Conservation (phyloP, 2,888 invertebrate genomes). For the Schrankia costaestrigalis region DNA sequence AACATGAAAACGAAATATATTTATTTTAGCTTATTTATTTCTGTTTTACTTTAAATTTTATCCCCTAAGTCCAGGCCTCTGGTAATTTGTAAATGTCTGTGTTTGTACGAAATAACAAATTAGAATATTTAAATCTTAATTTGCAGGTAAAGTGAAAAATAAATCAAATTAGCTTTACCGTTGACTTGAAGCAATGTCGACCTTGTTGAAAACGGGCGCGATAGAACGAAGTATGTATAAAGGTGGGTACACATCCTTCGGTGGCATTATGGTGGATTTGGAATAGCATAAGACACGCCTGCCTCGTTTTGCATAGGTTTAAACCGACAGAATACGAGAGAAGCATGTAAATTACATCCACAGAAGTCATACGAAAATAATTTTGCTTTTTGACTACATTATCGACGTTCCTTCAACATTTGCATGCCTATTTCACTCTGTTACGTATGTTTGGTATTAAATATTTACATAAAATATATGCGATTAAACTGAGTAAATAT, state of each 20-base stretch:
- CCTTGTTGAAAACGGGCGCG: conserved; percentile 22
- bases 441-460: conserved; percentile 6
- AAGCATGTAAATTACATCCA: conserved; percentile 27
- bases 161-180: conserved; percentile 55
- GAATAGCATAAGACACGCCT: conserved; percentile 17
- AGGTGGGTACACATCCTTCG: conserved; percentile 23
- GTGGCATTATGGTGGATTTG: conserved; percentile 11
- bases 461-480: conserved; percentile 3
- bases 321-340: conserved; percentile 24
- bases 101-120: conserved; percentile 48
- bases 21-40: too few relatives aligned
- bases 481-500: not conserved
- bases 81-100: too few relatives aligned
- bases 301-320: conserved; percentile 29
- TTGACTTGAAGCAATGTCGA: conserved; percentile 36
- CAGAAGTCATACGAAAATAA: conserved; percentile 23
- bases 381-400: conserved; percentile 27
- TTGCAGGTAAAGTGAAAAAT: conserved; percentile 48
- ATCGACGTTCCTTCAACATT: conserved; percentile 24
- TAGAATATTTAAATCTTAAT: conserved; percentile 47
- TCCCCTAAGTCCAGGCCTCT: too few relatives aligned
- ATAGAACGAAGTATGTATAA: conserved; percentile 27
- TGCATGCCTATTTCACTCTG: conserved; percentile 23
- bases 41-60: too few relatives aligned
- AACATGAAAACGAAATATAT: too few relatives aligned